Base-by-base conservation (phyloP, 2,113 vertebrate genomes). In the Gorsachius goisagi region DNA sequence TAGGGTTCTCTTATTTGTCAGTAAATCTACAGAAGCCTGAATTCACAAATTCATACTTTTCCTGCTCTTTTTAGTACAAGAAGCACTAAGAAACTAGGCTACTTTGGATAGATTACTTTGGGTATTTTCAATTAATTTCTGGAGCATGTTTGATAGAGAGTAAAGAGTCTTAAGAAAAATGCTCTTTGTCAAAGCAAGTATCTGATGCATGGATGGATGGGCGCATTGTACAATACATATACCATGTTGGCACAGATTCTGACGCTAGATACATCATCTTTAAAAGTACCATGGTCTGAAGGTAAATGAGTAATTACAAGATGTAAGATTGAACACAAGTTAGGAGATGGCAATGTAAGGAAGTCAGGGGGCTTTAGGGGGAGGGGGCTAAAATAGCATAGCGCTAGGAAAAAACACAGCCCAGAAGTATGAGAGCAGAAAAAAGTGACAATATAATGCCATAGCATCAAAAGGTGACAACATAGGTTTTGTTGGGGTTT, bases 401-500 rank as follows among this genome's bases (percentile, higher is more conserved):
- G 11, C 16, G 24, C 32, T 45, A 15, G 15, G 13, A 9, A 50
- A 89, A 88, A 78, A 47, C 12, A 60, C 9, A 63, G 32, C 3
- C 52, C 50, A 45, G 16, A 78, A 50, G 15, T 8, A 26, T 6
- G 63, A 64, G 11, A 80, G 30, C 11, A 35, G 26, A 88, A 89
- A 53, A 45, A 35, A 64, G 2, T 35, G 4, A 55, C 20, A 45
- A 52, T 19, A 14, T 11, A 74, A 72, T 56, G 18, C 11, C 2
- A 0, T 21, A 62, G 41, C 3, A 37, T 37, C 6, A 44, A 50
- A 63, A 35, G 26, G 64, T 15, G 24, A 18, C 45, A n/a, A 27
- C 2, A 6, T 6, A 67, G 20, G 3, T 27, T 32, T 28, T 52
- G 26, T 8, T 30, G 13, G 12, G 5, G 3, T 1, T 15, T 27